These are phyloP conservation scores for Protophormia terraenovae DNA, from an alignment of 2,888 invertebrate genomes.

Conservation along the genomic window DNA sequence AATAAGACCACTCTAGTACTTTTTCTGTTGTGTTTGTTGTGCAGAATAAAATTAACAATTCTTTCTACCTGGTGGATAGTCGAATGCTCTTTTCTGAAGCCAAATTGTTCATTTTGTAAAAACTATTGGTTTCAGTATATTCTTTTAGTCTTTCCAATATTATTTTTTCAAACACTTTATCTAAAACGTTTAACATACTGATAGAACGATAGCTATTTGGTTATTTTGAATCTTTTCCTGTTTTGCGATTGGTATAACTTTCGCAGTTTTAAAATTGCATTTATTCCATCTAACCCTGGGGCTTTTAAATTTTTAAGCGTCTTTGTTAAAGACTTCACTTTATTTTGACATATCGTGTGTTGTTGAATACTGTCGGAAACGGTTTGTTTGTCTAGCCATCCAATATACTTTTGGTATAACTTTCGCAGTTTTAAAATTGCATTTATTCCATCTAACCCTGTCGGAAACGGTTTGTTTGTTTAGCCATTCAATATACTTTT, in stretches of 20 bases:
- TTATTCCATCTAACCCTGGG: neutral
- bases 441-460: neutral
- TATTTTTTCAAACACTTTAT: neutral
- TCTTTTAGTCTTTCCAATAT: neutral
- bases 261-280: neutral
- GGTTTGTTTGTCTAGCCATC: neutral
- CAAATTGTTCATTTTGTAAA: neutral
- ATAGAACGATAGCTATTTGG: neutral
- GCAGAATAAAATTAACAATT: neutral
- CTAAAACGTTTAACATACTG: neutral
- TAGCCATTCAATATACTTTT: neutral
- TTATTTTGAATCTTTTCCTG: neutral
- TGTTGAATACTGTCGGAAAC: neutral
- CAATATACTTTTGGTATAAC: neutral
- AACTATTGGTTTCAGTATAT: neutral
- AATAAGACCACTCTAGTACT: neutral
- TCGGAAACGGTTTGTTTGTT: neutral
- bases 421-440: neutral
- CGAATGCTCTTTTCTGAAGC: neutral
- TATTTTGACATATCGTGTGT: neutral
- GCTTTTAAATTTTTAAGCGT: neutral
- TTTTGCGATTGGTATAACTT: neutral
- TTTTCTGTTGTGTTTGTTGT: neutral
- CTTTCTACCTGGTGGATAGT: neutral
- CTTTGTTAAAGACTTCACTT: neutral